These are phyloP conservation scores for Pachypsylla venusta DNA, from an alignment of 1,140 invertebrate species.

Conservation along the genomic window DNA sequence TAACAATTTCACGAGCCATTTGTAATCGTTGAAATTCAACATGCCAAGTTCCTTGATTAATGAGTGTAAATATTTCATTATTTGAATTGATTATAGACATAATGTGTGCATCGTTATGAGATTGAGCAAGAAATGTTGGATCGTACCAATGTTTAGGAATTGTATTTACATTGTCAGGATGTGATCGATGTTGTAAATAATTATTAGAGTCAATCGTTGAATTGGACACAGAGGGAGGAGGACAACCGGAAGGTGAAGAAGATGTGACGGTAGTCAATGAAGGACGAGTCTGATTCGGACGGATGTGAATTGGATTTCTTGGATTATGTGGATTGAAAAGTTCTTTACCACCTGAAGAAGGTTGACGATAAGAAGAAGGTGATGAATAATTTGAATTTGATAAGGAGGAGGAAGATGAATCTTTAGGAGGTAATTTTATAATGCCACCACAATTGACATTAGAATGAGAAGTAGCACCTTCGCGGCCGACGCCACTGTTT, in stretches of 20 bases:
- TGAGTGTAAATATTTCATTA: not conserved
- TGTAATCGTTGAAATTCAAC: conserved; percentile 18
- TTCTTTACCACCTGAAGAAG: not conserved
- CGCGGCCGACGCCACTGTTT: no score
- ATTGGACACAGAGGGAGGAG: not conserved
- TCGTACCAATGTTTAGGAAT: not conserved
- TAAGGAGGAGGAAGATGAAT: no score
- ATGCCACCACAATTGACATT: no score
- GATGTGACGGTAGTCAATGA: not conserved
- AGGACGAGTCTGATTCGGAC: conserved; percentile 32
- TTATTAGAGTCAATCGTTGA: conserved; percentile 38
- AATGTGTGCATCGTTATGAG: not conserved
- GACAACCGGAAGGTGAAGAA: conserved; percentile 26
- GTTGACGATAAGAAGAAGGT: no score
- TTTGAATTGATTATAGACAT: not conserved
- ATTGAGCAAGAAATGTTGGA: no score
- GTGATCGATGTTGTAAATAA: conserved; percentile 1
- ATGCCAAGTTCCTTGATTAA: not conserved
- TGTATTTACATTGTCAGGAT: not conserved
- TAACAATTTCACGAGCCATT: conserved; percentile 37
- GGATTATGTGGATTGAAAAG: conserved; percentile 54
- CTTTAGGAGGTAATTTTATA: no score
- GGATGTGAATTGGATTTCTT: conserved; percentile 46
- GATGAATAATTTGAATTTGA: no score
- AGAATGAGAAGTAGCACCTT: no score